Percentiles rank a stretch among this genome's conserved stretches.
These are phyloP conservation scores for Epizoanthus scotinus DNA, from an alignment of 92 coral and sea anemone species.

Conservation along the genomic window DNA sequence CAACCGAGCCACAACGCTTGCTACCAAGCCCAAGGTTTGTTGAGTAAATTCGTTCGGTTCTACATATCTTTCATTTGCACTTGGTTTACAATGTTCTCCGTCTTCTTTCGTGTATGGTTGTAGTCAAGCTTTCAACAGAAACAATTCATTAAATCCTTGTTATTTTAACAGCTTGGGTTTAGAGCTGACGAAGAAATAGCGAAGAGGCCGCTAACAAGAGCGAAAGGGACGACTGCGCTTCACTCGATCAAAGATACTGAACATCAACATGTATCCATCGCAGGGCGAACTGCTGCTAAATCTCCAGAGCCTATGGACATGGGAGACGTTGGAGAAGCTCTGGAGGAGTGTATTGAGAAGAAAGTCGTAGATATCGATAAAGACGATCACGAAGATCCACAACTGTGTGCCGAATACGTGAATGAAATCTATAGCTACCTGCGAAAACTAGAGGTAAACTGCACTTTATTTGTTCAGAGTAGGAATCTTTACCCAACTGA, in stretches of 20 bases:
- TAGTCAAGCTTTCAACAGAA: not conserved
- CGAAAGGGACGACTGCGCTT: slow-evolving; percentile 69
- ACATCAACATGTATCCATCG: slow-evolving; percentile 30
- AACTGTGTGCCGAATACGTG: slow-evolving; percentile 92
- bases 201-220: slow-evolving; percentile 66
- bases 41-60: not conserved
- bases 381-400: slow-evolving; percentile 88
- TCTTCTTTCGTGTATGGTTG: not conserved
- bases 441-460: slow-evolving; percentile 78
- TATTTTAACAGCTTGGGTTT: not conserved
- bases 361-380: slow-evolving; percentile 79
- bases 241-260: slow-evolving; percentile 56
- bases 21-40: slow-evolving; percentile 43
- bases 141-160: not conserved
- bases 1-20: slow-evolving; percentile 64
- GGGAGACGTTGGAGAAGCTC: slow-evolving; percentile 77
- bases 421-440: slow-evolving; percentile 84
- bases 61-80: too few relatives aligned
- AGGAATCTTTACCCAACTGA: too few relatives aligned
- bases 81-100: too few relatives aligned
- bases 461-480: not conserved
- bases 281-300: slow-evolving; percentile 34
- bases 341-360: slow-evolving; percentile 56
- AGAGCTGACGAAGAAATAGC: slow-evolving; percentile 29
- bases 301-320: slow-evolving; percentile 68